Base-by-base conservation (phyloP, 2,797 vertebrate species). In the Anas georgica region DNA sequence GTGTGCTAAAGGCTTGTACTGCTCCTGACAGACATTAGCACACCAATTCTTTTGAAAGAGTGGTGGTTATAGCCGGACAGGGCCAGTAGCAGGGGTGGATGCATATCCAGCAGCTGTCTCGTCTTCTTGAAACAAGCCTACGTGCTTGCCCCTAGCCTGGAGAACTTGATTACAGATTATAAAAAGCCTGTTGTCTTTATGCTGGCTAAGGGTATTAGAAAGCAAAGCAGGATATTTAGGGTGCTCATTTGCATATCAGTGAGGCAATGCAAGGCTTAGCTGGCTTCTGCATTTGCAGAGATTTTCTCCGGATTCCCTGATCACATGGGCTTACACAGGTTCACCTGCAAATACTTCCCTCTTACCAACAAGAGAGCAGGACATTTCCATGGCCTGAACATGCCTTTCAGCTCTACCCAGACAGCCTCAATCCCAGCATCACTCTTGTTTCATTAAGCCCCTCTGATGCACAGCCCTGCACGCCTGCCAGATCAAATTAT, bases 401-500 rank as follows among this genome's bases (percentile, higher is more conserved):
- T 29, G 68, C 84, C 67, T 95, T 76, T 90, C 80, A 88, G 93
- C 92, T 87, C 63, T 86, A 67, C 48, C 66, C 90, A 93, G 91
- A 59, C 92, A 91, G 95, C 91, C 92, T 72, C 88, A 94, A 82
- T 88, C 84, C 83, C 90, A 91, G 89, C 80, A 93, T 90, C 94
- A 82, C 67, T 86, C 88, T 91, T 84, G 35, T 95, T 95, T 94
- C 90, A 87, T 93, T 96, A 97, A 96, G 94, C 91, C 92, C 94
- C 79, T 96, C 95, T 63, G 90, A 96, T 96, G 93, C 94, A 95
- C 73, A 94, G 94, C 92, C 87, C 94, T 94, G 92, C 93, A 91
- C 17, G 96, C 94, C 95, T 96, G 96, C 95, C 96, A 95, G 95
- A 96, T 96, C 92, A 33, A 95, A 97, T 97, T 97, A 96, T 95